phyloP scores from a whole-genome alignment of 2,113 vertebrate genomes.

The Ictalurus punctatus region DNA sequence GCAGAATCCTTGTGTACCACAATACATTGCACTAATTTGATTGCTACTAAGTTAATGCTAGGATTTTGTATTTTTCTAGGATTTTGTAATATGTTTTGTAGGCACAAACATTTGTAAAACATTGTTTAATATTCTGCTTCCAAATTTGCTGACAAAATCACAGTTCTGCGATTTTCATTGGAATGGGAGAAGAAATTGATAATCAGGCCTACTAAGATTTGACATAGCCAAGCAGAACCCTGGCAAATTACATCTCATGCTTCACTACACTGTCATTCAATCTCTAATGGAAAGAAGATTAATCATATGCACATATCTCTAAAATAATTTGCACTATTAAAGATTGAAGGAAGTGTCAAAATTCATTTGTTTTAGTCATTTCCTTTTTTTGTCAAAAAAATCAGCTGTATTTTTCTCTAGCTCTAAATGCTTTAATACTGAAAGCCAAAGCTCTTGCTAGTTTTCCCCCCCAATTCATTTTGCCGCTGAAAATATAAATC shows the following conservation, averaged over 20 bases:
- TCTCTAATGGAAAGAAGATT: slow-evolving; percentile 28
- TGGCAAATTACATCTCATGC: slow-evolving; percentile 41
- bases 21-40: background rate
- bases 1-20: background rate
- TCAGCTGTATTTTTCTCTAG: slow-evolving; percentile 23
- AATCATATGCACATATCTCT: slow-evolving; percentile 25
- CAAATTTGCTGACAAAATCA: background rate
- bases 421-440: slow-evolving; percentile 38
- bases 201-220: slow-evolving; percentile 5
- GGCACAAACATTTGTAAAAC: no score
- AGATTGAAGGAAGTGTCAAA: slow-evolving; percentile 32
- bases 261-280: slow-evolving; percentile 25
- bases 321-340: slow-evolving; percentile 18
- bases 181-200: background rate
- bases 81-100: background rate
- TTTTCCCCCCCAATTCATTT: slow-evolving; percentile 37
- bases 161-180: background rate
- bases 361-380: slow-evolving; percentile 40
- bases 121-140: background rate
- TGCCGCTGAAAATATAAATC: slow-evolving; percentile 52
- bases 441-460: slow-evolving; percentile 32
- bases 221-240: slow-evolving; percentile 33
- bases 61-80: no score
- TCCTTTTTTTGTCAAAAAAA: slow-evolving; percentile 34
- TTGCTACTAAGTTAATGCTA: background rate